phyloP scores from a whole-genome alignment of 2,797 vertebrate species.

The Cetoscarus ocellatus region DNA sequence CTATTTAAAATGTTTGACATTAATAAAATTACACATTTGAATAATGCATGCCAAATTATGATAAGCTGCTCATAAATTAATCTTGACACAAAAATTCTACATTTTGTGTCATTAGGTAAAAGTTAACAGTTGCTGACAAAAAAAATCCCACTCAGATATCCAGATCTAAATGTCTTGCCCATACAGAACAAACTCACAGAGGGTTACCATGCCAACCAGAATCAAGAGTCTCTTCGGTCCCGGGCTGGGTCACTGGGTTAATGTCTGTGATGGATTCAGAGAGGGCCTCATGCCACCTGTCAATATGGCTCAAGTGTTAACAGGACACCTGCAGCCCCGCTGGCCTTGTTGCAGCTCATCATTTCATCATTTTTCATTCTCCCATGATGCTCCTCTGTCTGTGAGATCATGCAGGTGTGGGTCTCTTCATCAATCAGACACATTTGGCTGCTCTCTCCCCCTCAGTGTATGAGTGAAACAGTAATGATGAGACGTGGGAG shows the following conservation, averaged over 20 bases:
- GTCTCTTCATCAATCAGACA: slow-evolving; percentile 35
- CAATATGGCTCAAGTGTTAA: slow-evolving; percentile 59
- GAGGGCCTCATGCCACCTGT: slow-evolving; percentile 30
- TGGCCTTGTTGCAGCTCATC: slow-evolving; percentile 38
- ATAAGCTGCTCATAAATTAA: no score
- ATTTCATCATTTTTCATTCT: slow-evolving; percentile 48
- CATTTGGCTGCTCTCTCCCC: slow-evolving; percentile 72
- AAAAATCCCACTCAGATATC: not conserved
- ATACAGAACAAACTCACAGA: slow-evolving; percentile 10
- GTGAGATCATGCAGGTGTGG: slow-evolving; percentile 78
- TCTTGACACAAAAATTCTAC: no score
- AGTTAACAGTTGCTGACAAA: not conserved
- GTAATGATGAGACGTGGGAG: slow-evolving; percentile 74
- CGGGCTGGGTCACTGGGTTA: slow-evolving; percentile 50
- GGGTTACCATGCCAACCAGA: slow-evolving; percentile 57
- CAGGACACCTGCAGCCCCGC: slow-evolving; percentile 64
- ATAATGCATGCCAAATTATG: no score
- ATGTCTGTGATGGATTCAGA: slow-evolving; percentile 50
- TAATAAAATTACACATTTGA: no score
- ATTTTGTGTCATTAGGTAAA: not conserved
- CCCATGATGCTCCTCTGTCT: slow-evolving; percentile 49
- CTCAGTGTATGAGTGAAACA: slow-evolving; percentile 83
- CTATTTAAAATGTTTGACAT: no score
- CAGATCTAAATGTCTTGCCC: slow-evolving; percentile 9
- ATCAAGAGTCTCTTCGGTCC: slow-evolving; percentile 17